Evolutionary conservation across 2,797 vertebrate species (phyloP).

Genomic region (Rhinoraja longicauda): DNA sequence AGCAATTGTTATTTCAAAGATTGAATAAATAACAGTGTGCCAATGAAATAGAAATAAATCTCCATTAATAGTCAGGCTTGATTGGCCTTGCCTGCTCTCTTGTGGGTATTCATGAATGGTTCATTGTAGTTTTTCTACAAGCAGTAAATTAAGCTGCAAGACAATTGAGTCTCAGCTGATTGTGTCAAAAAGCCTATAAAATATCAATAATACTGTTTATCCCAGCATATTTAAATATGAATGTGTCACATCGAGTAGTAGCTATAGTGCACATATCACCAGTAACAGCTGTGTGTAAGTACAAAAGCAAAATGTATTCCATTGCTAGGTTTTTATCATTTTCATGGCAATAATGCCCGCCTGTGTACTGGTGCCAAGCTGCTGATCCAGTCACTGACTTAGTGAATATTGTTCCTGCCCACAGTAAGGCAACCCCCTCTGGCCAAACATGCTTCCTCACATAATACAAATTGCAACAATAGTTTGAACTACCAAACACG

Average conservation of each 20-base stretch:
- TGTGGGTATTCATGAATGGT: slow-evolving; percentile 7
- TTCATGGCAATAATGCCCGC: slow-evolving; percentile 34
- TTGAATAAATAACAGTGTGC: background rate
- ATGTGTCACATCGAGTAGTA: slow-evolving; percentile 47
- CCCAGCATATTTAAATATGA: slow-evolving; percentile 53
- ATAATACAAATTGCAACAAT: background rate
- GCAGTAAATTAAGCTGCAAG: slow-evolving; percentile 16
- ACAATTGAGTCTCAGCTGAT: slow-evolving; percentile 43
- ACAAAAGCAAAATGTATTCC: slow-evolving; percentile 46
- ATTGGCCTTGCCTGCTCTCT: slow-evolving; percentile 10
- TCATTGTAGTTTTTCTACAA: background rate
- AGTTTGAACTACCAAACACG: background rate
- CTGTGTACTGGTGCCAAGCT: background rate
- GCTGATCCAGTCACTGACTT: background rate
- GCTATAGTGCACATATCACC: slow-evolving; percentile 53
- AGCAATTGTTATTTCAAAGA: background rate
- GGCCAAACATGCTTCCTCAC: background rate
- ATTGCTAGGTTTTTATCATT: slow-evolving; percentile 40
- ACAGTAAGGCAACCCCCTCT: background rate
- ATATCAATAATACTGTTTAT: background rate
- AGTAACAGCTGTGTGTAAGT: slow-evolving; percentile 48
- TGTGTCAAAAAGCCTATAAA: slow-evolving; percentile 43
- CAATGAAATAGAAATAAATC: slow-evolving; percentile 12
- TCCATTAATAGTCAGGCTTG: background rate
- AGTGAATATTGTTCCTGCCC: background rate